Base-by-base conservation (phyloP, 2,113 vertebrate genomes). In the Pseudopodoces humilis region DNA sequence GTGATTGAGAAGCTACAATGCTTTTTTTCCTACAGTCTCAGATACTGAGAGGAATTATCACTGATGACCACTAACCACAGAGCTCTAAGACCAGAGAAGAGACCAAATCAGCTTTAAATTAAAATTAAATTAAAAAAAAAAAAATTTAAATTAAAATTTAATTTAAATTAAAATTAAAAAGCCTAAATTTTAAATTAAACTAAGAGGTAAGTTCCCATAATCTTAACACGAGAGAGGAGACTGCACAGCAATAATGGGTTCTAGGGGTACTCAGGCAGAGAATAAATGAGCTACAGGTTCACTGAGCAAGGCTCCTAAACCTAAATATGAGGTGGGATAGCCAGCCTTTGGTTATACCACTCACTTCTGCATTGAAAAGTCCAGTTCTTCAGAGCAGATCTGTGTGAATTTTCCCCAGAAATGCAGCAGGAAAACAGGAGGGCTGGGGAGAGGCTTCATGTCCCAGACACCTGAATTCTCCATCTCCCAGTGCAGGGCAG, bases 231-330 rank as follows among this genome's bases (percentile, higher is more conserved):
- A 21, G 53, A 77, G 63, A 25, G 23, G 20, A 43, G 22, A 25
- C 4, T 23, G 20, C 27, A 22, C 16, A 27, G 46, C 13, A 84
- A 35, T 46, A 58, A 43, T 28, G 21, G 12, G 16, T 76, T 55
- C 23, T 37, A 44, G 20, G 20, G 28, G 22, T 0, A 0, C 3
- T 6, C 10, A 44, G 0, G 0, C 6, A 52, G 71, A 60, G 44
- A 72, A 43, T 28, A 60, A 56, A 69, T 3, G n/a, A 65, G 24
- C 6, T 49, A 16, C 2, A 81, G 6, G 7, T 31, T 44, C 10
- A 30, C 28, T 17, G 7, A 70, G 22, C 4, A 31, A 81, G 71
- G 13, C 13, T 77, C 3, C n/a, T 49, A 41, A 43, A 14, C 33
- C 33, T 41, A 62, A 77, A 16, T 65, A 41, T 0, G 0, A 11